phyloP scores from a whole-genome alignment of 2,888 invertebrate species.

The Augiades crinisus region DNA sequence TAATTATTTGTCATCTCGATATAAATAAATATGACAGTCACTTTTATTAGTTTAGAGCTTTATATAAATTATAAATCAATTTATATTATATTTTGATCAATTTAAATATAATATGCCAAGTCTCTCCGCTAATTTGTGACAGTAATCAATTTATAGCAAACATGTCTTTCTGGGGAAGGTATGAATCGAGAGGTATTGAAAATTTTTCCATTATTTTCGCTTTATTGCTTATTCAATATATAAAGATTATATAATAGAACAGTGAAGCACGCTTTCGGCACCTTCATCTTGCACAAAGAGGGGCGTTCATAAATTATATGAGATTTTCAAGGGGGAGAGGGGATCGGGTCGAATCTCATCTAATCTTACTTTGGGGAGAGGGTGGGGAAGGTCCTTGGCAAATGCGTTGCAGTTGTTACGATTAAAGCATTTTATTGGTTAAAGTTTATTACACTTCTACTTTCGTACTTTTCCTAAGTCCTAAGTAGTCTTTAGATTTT shows the following conservation, averaged over 20 bases:
- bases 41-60: no score
- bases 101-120: neutral
- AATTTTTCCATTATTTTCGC: constrained; percentile 18
- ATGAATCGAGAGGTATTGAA: constrained; percentile 25
- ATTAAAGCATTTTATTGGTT: no score
- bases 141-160: constrained; percentile 24
- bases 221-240: constrained; percentile 7
- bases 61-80: neutral
- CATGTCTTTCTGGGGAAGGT: constrained; percentile 25
- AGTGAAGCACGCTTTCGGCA: constrained; percentile 14
- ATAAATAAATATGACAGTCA: no score
- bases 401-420: no score
- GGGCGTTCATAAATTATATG: no score
- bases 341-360: no score
- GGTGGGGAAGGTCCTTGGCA: no score
- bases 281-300: constrained; percentile 14
- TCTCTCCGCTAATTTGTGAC: constrained; percentile 23
- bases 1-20: neutral
- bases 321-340: no score
- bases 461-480: no score
- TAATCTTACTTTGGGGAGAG: no score
- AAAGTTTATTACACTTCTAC: no score
- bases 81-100: neutral
- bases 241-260: neutral
- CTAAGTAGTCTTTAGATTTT: no score